phyloP scores from a whole-genome alignment of 2,797 vertebrate genomes.

The Chrysocyon brachyurus region DNA sequence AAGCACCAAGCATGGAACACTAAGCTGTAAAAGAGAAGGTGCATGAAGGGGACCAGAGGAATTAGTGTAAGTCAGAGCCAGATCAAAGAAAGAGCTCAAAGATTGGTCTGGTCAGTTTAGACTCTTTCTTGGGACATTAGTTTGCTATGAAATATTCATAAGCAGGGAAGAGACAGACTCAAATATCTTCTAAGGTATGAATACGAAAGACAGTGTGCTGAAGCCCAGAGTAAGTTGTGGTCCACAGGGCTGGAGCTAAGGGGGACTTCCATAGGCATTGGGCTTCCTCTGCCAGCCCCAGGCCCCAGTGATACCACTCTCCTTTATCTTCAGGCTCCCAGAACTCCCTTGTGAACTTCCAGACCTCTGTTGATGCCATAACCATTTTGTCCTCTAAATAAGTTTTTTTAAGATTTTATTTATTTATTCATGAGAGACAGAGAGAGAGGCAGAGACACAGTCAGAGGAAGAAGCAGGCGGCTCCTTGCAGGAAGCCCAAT shows the following conservation, averaged over 20 bases:
- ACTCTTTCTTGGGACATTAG: background rate
- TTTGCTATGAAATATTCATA: background rate
- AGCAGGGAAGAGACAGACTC: background rate
- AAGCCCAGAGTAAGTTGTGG: background rate
- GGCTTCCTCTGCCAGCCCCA: background rate
- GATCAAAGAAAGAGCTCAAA: slow-evolving; percentile 41
- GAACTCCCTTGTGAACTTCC: background rate
- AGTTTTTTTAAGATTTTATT: background rate
- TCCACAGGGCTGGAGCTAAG: background rate
- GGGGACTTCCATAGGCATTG: background rate
- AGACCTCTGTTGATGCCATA: background rate
- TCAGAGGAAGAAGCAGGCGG: no score
- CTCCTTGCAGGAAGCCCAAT: no score
- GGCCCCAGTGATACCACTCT: background rate
- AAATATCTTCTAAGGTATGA: background rate
- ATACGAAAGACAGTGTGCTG: background rate
- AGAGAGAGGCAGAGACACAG: no score
- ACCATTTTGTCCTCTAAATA: slow-evolving; percentile 23
- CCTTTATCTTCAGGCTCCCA: background rate
- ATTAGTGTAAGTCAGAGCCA: background rate
- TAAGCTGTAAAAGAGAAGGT: background rate
- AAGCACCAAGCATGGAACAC: background rate
- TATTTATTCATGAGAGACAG: no score
- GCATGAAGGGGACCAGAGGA: background rate
- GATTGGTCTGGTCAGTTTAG: background rate